A percentile compares a stretch with the other conserved stretches of the same genome.
Evolutionary conservation across 92 coral and sea anemone species (phyloP).

Genomic region (Parazoanthus swiftii): DNA sequence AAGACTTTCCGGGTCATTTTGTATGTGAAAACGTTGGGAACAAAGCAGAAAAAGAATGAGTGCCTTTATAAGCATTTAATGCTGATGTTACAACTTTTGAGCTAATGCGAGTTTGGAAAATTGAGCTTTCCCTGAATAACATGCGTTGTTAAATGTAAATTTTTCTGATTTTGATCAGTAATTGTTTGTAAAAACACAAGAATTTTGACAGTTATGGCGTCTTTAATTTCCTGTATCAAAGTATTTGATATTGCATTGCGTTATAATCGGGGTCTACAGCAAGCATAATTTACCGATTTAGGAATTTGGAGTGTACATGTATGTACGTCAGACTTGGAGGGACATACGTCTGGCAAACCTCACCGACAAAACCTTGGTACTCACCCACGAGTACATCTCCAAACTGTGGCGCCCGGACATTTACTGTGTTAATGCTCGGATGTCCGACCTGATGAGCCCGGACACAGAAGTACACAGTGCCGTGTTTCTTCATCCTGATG

Average conservation of each 20-base stretch:
- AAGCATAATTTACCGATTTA: not conserved
- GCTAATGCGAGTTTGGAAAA: too few relatives aligned
- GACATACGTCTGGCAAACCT: conserved; percentile 76
- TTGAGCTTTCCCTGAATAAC: too few relatives aligned
- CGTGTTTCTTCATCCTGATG: conserved; percentile 54
- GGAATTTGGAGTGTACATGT: conserved; percentile 82
- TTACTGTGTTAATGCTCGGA: conserved; percentile 70
- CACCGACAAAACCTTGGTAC: conserved; percentile 47
- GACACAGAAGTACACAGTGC: conserved; percentile 73
- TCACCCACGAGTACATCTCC: conserved; percentile 56
- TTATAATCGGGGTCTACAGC: not conserved
- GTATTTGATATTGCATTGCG: not conserved
- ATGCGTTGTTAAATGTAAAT: too few relatives aligned
- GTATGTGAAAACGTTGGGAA: too few relatives aligned
- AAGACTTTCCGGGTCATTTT: too few relatives aligned
- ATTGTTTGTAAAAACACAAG: too few relatives aligned
- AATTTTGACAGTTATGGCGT: not conserved
- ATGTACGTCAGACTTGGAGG: conserved; percentile 77
- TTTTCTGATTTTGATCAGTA: too few relatives aligned
- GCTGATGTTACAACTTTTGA: too few relatives aligned
- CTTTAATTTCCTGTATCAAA: too few relatives aligned
- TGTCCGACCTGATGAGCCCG: conserved; percentile 67
- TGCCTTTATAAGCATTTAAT: too few relatives aligned
- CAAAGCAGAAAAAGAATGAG: too few relatives aligned
- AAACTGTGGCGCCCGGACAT: conserved; percentile 84